Conservation (phyloP, 2,113 vertebrate genomes). For the Phaetusa simplex region DNA sequence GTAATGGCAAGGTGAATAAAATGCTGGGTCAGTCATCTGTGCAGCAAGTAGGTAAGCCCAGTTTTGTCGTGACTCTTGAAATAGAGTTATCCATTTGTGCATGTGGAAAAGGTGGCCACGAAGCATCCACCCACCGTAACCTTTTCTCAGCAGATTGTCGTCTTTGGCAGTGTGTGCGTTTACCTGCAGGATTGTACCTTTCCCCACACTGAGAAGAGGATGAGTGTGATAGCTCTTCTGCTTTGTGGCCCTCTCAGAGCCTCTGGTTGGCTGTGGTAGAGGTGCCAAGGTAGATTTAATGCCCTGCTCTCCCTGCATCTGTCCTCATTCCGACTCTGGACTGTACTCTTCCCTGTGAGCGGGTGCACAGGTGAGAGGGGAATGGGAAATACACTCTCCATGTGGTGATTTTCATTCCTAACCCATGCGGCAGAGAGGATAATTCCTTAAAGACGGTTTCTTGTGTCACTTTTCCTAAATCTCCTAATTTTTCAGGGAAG, state of each 20-base stretch:
- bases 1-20: not conserved
- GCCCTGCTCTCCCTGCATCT: not conserved
- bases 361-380: not conserved
- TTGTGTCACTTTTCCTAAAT: not conserved
- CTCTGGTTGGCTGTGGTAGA: not conserved
- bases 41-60: not conserved
- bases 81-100: not conserved
- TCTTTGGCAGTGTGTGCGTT: not conserved
- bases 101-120: not conserved
- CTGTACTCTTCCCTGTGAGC: not conserved
- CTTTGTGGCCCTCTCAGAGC: not conserved
- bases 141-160: constrained; percentile 1
- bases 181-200: not conserved
- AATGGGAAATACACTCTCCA: not conserved
- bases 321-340: not conserved
- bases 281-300: too few relatives aligned
- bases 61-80: not conserved
- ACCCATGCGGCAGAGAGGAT: not conserved
- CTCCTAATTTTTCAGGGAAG: not conserved
- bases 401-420: not conserved
- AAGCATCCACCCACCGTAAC: constrained; percentile 5
- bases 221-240: not conserved
- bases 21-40: not conserved
- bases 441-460: not conserved
- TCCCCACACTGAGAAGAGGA: not conserved